Base-by-base conservation (phyloP, 2,888 invertebrate genomes). In the Gonocerus acuteangulatus region DNA sequence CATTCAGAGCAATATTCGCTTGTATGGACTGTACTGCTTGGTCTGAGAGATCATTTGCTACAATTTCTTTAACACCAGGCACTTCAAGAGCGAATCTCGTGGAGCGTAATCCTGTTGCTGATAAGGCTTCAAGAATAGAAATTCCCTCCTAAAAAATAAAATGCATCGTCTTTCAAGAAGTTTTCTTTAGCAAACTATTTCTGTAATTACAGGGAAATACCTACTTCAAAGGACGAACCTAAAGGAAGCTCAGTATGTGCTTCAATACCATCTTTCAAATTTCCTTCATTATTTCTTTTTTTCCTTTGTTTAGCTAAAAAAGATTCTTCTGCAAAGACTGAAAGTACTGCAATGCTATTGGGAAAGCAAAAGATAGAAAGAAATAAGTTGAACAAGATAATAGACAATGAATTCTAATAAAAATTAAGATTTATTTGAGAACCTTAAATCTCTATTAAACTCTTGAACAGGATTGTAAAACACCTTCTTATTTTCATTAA, bases 391-490 rank as follows among this genome's bases (percentile, higher is more conserved):
- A n/a, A n/a, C n/a, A n/a, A n/a, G n/a, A n/a, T n/a, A n/a, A n/a
- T n/a, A n/a, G n/a, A n/a, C n/a, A n/a, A n/a, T n/a, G n/a, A n/a
- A n/a, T n/a, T n/a, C n/a, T n/a, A n/a, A n/a, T n/a, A n/a, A n/a
- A n/a, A n/a, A n/a, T n/a, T n/a, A n/a, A n/a, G n/a, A n/a, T 49
- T 23, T 49, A 49, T 45, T 32, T 32, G 22, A 45, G 15, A 15
- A 79, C 79, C 85, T 88, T 52, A 99, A 77, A 76, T 99, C 99
- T 66, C 99, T 80, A 74, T 99, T 99, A 71, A 99, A 99, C 74
- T 99, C 95, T 75, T 96, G 95, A 1, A 97, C 97, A 0, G 96
- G 92, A 76, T 99, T 99, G 73, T 99, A 99, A 75, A 99, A 99
- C 0, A 97, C 95, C 36, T 56, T 39, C 4, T 45, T 39, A 19